Conservation (phyloP, 2,888 invertebrate species). For the Norana najaformis region DNA sequence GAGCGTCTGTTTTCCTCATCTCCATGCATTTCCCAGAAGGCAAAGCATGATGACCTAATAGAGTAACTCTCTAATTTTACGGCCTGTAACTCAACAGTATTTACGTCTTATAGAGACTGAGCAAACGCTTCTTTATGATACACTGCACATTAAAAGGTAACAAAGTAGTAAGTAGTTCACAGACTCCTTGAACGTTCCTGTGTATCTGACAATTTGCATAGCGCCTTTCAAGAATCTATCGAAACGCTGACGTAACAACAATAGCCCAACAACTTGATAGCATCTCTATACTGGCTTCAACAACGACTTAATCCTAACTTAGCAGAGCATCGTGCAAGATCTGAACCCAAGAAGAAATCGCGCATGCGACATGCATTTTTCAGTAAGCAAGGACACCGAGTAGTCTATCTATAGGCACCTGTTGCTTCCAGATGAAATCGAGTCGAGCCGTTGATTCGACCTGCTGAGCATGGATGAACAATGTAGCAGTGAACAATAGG, state of each 20-base stretch:
- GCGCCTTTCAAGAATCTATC: too few relatives aligned
- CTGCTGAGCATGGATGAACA: constrained; percentile 88
- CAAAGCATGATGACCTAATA: too few relatives aligned
- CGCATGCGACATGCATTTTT: background rate
- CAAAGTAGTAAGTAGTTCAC: too few relatives aligned
- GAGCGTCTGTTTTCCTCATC: background rate
- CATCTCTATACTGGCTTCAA: background rate
- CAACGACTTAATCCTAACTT: background rate
- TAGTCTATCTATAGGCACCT: constrained; percentile 71
- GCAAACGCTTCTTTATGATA: too few relatives aligned
- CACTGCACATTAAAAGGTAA: too few relatives aligned
- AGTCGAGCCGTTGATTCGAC: constrained; percentile 91
- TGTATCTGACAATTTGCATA: too few relatives aligned
- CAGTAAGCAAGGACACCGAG: background rate
- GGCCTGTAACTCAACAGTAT: too few relatives aligned
- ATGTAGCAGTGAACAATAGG: constrained; percentile 76
- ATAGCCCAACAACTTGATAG: background rate
- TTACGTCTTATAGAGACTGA: too few relatives aligned
- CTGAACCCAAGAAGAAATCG: background rate
- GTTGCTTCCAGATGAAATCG: constrained; percentile 93
- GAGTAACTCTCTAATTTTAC: too few relatives aligned
- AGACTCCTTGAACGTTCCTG: too few relatives aligned
- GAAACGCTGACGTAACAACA: too few relatives aligned
- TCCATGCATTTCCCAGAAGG: background rate
- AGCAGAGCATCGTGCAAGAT: background rate